phyloP scores from a whole-genome alignment of 2,888 invertebrate species.

The Coleophora flavipennella region DNA sequence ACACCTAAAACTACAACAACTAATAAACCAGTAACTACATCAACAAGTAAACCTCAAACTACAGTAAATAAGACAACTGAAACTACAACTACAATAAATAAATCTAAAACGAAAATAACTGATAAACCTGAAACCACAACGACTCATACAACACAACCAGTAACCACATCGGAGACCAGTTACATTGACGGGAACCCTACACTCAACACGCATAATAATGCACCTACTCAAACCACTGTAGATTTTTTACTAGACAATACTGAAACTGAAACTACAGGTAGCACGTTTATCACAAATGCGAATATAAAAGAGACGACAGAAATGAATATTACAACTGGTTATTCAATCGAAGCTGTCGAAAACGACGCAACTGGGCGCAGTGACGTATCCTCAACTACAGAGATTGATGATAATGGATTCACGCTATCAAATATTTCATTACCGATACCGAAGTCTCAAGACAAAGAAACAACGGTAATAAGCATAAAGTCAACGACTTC shows the following conservation, averaged over 20 bases:
- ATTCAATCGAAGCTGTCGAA: conserved; percentile 6
- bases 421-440: neutral
- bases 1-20: neutral
- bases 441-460: conserved; percentile 4
- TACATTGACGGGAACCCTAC: neutral
- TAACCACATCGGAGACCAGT: too few relatives aligned
- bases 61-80: neutral
- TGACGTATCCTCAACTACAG: neutral
- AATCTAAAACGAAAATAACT: too few relatives aligned
- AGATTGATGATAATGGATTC: neutral
- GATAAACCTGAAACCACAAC: too few relatives aligned
- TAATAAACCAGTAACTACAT: neutral
- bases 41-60: neutral
- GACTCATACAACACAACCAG: too few relatives aligned
- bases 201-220: too few relatives aligned
- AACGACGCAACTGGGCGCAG: conserved; percentile 6
- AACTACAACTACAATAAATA: neutral
- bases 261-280: too few relatives aligned
- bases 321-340: neutral
- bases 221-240: neutral
- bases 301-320: neutral
- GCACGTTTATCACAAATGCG: neutral
- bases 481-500: conserved; percentile 2
- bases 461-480: neutral
- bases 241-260: too few relatives aligned